Conservation (phyloP, 2,113 vertebrate genomes). For the Balaenoptera acutorostrata region DNA sequence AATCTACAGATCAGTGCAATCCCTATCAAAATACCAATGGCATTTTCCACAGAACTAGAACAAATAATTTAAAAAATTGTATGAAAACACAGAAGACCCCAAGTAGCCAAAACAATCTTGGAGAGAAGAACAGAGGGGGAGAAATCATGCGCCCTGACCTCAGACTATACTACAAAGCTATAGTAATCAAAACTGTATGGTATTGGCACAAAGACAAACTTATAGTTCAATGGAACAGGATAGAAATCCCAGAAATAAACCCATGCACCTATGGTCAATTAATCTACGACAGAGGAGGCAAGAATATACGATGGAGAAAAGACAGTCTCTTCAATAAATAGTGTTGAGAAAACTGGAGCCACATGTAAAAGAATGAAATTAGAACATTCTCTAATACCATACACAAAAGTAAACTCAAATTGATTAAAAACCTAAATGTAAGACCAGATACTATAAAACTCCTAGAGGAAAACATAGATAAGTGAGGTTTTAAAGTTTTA, state of each 20-base stretch:
- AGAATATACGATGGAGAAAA: not conserved
- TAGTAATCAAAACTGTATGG: not conserved
- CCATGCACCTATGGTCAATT: not conserved
- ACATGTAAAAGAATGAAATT: not conserved
- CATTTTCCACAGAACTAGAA: not conserved
- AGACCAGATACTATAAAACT: not conserved
- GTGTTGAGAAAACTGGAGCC: not conserved
- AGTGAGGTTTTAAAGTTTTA: not conserved
- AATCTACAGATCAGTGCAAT: not conserved
- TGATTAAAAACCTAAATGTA: not conserved
- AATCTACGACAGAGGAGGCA: not conserved
- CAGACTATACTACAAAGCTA: not conserved
- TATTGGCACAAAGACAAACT: not conserved
- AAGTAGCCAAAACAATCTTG: not conserved
- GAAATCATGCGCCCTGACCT: not conserved
- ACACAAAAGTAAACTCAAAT: not conserved
- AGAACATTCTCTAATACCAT: not conserved
- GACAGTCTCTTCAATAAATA: not conserved
- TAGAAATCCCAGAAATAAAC: not conserved
- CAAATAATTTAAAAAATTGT: not conserved
- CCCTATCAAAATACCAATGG: not conserved
- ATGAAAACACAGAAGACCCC: not conserved
- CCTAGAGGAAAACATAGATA: not conserved
- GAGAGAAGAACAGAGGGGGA: not conserved
- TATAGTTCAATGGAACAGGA: not conserved